A percentile compares a stretch with the other conserved stretches of the same genome.
Conservation (phyloP, 2,113 vertebrate species). For the Aix galericulata region DNA sequence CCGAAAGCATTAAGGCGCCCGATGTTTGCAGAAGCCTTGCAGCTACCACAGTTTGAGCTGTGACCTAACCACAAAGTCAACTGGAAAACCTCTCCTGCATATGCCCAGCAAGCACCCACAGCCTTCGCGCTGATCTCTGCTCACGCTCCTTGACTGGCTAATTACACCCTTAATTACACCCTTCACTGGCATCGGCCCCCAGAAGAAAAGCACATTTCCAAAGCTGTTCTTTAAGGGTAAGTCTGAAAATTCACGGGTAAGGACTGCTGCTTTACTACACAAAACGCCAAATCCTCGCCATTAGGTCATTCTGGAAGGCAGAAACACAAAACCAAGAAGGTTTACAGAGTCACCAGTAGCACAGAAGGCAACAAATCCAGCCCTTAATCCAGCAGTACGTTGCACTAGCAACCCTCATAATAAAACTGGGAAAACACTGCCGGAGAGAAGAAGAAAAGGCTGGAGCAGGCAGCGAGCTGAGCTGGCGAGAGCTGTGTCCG, state of each 20-base stretch:
- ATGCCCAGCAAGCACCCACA: not conserved
- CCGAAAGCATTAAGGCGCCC: not conserved
- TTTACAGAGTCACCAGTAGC: not conserved
- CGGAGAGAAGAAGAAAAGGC: not conserved
- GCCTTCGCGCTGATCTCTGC: not conserved
- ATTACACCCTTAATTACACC: not conserved
- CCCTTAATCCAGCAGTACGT: not conserved
- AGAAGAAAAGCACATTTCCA: not conserved
- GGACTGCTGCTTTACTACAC: not conserved
- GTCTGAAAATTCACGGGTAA: not conserved
- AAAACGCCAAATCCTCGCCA: not conserved
- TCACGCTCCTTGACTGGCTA: not conserved
- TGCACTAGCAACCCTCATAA: constrained; percentile 61
- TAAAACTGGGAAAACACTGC: constrained; percentile 19
- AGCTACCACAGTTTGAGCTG: not conserved
- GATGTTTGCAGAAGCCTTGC: not conserved
- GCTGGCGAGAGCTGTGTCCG: not conserved
- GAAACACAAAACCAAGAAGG: constrained; percentile 6
- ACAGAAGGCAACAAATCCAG: not conserved
- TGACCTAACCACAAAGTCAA: not conserved
- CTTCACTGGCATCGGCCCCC: not conserved
- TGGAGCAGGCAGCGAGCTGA: constrained; percentile 18
- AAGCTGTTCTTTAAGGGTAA: not conserved
- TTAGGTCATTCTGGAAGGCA: constrained; percentile 9
- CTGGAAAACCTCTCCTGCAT: not conserved